Percentiles rank a stretch among this genome's conserved stretches.
Evolutionary conservation across 2,113 vertebrate species (phyloP).

Genomic region (Erythrocebus patas): DNA sequence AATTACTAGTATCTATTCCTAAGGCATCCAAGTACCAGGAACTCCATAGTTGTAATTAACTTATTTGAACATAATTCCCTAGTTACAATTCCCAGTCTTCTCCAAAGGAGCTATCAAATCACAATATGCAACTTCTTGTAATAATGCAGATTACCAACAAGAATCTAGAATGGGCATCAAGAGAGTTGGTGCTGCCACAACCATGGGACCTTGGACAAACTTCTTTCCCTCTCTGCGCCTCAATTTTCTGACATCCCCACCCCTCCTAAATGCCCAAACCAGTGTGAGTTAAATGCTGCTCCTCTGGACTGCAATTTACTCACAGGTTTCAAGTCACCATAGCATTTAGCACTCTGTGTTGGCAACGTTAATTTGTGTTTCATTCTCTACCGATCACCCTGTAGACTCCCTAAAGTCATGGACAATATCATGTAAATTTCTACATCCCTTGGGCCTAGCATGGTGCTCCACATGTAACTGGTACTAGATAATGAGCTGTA

Average conservation of each 20-base stretch:
- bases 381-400: neutral
- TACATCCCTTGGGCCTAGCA: neutral
- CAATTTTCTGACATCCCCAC: neutral
- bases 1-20: conserved; percentile 7
- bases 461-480: neutral
- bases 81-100: neutral
- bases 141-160: conserved; percentile 7
- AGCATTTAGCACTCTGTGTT: neutral
- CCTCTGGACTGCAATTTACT: neutral
- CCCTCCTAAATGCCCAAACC: neutral
- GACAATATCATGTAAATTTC: neutral
- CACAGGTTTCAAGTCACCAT: neutral
- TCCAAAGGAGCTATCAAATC: conserved; percentile 7
- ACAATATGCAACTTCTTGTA: neutral
- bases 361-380: neutral
- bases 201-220: neutral
- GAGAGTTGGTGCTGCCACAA: neutral
- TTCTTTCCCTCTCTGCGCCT: neutral
- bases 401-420: neutral
- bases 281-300: neutral
- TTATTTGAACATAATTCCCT: conserved; percentile 7
- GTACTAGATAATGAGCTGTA: neutral
- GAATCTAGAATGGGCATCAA: neutral
- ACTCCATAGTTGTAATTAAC: neutral
- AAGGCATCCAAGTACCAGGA: neutral